Percentiles rank a stretch among this genome's conserved stretches.
Conservation (phyloP, 1,140 invertebrate species). For the Uloborus diversus region DNA sequence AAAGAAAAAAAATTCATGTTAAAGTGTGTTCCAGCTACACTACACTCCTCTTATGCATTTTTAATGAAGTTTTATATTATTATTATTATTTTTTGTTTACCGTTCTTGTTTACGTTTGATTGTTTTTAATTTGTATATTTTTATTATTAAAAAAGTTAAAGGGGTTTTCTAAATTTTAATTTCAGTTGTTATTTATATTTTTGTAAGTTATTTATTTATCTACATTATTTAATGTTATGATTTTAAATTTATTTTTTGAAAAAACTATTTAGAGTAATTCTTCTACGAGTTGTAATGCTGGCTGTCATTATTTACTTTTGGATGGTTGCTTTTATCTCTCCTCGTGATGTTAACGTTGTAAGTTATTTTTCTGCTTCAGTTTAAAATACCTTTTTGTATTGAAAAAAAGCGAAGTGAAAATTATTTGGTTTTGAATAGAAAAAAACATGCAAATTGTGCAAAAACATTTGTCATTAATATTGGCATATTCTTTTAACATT, state of each 20-base stretch:
- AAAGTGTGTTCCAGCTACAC: too few relatives aligned
- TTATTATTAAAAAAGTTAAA: not conserved
- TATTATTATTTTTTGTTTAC: too few relatives aligned
- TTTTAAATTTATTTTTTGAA: not conserved
- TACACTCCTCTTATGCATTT: too few relatives aligned
- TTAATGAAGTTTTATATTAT: too few relatives aligned
- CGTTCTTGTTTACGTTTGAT: too few relatives aligned
- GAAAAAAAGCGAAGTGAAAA: too few relatives aligned
- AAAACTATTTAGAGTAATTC: slow-evolving; percentile 21
- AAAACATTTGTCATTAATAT: too few relatives aligned
- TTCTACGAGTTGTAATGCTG: slow-evolving; percentile 32
- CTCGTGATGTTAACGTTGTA: slow-evolving; percentile 14
- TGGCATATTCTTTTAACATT: too few relatives aligned
- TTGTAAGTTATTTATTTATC: not conserved
- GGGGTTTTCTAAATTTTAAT: not conserved
- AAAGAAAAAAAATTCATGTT: too few relatives aligned
- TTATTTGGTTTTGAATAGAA: too few relatives aligned
- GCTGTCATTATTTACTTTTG: slow-evolving; percentile 50
- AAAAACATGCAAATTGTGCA: too few relatives aligned
- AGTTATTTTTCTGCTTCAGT: not conserved
- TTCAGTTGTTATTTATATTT: not conserved
- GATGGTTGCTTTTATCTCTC: slow-evolving; percentile 28
- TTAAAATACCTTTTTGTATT: too few relatives aligned
- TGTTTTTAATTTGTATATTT: not conserved
- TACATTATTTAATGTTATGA: not conserved